These are phyloP conservation scores for Drosophila maculinotata DNA, from an alignment of 2,888 invertebrate genomes.

Conservation along the genomic window DNA sequence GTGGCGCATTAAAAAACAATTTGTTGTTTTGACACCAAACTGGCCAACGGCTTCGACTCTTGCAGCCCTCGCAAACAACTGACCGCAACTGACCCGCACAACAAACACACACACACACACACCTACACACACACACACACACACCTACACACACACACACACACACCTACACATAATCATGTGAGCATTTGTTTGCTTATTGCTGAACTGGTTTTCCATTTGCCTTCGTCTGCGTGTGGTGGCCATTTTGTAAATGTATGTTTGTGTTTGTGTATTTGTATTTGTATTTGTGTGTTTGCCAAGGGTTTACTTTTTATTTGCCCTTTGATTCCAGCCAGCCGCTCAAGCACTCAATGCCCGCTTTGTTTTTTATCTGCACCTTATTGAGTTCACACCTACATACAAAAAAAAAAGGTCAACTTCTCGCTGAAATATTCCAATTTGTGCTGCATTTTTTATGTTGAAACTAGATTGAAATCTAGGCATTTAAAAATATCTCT, in stretches of 20 bases:
- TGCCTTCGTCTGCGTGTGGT: slow-evolving; percentile 62
- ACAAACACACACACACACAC: slow-evolving; percentile 19
- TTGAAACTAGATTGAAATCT: too few species aligned
- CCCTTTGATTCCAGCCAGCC: neutral
- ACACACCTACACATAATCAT: slow-evolving; percentile 18
- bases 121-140: slow-evolving; percentile 11
- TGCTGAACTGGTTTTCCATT: slow-evolving; percentile 66
- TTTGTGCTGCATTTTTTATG: too few species aligned
- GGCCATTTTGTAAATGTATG: slow-evolving; percentile 53
- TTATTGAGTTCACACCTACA: slow-evolving; percentile 49
- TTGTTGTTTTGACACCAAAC: slow-evolving; percentile 78
- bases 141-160: slow-evolving; percentile 1
- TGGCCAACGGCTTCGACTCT: slow-evolving; percentile 44
- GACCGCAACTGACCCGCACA: slow-evolving; percentile 60
- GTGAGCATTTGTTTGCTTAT: slow-evolving; percentile 67
- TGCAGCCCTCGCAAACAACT: slow-evolving; percentile 11
- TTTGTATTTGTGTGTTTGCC: slow-evolving; percentile 46
- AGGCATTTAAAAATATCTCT: too few species aligned
- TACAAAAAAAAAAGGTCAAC: neutral
- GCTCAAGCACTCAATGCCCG: slow-evolving; percentile 14
- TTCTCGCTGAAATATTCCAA: too few species aligned
- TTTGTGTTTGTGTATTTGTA: slow-evolving; percentile 41
- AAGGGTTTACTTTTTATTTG: slow-evolving; percentile 47
- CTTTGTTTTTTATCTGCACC: slow-evolving; percentile 49
- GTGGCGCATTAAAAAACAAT: slow-evolving; percentile 77